Evolutionary conservation across 1,140 invertebrate species (phyloP), one percentile per base, ranked within the genome.

Genomic region (Hyphantria cunea): DNA sequence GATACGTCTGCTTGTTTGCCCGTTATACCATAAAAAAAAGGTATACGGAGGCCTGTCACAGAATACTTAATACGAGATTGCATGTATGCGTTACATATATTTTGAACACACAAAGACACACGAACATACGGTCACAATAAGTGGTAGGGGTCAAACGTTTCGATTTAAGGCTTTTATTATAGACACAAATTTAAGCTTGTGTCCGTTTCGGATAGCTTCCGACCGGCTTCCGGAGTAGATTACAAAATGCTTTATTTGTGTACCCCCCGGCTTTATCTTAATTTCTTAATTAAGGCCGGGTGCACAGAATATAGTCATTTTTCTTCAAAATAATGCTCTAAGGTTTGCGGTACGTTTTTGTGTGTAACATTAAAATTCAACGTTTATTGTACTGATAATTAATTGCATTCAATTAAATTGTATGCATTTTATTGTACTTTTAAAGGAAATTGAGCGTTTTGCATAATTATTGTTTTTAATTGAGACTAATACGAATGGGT

Each of bases 271-370:
- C 37, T 64, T 76, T 83, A 86, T 86, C 80, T 85, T 84, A 81
- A 87, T 82, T 86, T 80, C 78, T 88, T 82, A 88, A 86, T 86
- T 86, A 85, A 81, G 60, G 49, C 54, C 64, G 72, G 63, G 68
- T 63, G 64, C 51, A 65, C 59, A 76, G 74, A 63, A 63, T 55
- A 55, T 53, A 63, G 32, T 55, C 55, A 49, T 58, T 58, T 58
- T 48, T 58, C 54, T 58, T 44, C 37, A 44, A 9, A 37, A 48
- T 32, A 45, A 55, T 45, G 32, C 37, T 44, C 31, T 53, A 6
- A 32, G 44, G 11, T 48, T 58, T 58, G 48, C 55, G 37, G 44
- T 48, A 17, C 32, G 39, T 37, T 33, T 48, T 49, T 25, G 44
- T 58, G 45, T 17, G 44, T 17, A 47, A 58, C 55, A 49, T 58